A percentile compares a stretch with the other conserved stretches of the same genome.
phyloP scores from a whole-genome alignment of 2,888 invertebrate species.

The Homarus gammarus region DNA sequence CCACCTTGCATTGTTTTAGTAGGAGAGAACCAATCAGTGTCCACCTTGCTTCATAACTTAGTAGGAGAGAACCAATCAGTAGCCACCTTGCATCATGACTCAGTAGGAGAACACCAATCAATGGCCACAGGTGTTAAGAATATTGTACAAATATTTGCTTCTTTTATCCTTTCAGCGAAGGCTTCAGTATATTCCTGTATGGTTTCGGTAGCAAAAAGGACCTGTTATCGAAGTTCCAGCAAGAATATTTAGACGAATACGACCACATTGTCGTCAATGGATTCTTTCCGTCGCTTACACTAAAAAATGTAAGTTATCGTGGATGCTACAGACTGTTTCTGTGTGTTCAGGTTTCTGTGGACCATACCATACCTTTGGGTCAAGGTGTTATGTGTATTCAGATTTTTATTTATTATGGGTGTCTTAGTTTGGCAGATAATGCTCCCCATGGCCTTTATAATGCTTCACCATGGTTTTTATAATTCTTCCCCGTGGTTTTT shows the following conservation, averaged over 20 bases:
- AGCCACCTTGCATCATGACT: not conserved
- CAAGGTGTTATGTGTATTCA: no score
- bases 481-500: no score
- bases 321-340: not conserved
- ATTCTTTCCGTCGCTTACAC: slow-evolving; percentile 92
- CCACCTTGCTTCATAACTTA: no score
- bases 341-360: no score
- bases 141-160: slow-evolving; percentile 8
- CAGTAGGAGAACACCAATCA: not conserved
- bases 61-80: no score
- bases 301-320: slow-evolving; percentile 78
- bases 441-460: not conserved
- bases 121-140: not conserved
- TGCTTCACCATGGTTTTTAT: not conserved
- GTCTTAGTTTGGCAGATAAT: not conserved
- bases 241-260: slow-evolving; percentile 82
- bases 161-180: slow-evolving; percentile 82
- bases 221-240: slow-evolving; percentile 88
- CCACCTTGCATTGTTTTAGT: no score
- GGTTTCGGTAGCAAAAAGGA: slow-evolving; percentile 94
- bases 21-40: no score
- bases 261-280: slow-evolving; percentile 92
- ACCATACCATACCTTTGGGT: no score
- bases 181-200: slow-evolving; percentile 91
- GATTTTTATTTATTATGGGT: no score